These are phyloP conservation scores for Noctuana brunneofusca DNA, from an alignment of 2,888 invertebrate species.

Conservation along the genomic window DNA sequence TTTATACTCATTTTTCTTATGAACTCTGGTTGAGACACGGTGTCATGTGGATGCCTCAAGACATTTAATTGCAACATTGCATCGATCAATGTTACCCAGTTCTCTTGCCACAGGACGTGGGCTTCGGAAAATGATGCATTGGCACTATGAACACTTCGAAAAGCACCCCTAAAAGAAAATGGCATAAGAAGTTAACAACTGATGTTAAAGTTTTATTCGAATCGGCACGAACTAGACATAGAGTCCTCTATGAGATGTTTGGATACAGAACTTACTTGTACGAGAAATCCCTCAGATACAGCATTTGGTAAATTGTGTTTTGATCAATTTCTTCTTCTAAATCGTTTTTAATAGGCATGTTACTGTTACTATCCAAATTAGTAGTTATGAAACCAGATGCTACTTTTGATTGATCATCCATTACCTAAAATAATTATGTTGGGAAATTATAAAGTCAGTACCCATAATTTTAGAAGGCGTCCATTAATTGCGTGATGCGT, in stretches of 20 bases:
- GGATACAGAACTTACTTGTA: slow-evolving; percentile 47
- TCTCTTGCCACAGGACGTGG: slow-evolving; percentile 84
- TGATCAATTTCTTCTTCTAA: slow-evolving; percentile 36
- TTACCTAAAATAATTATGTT: slow-evolving; percentile 44
- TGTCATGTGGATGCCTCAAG: slow-evolving; percentile 81
- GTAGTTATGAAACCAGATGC: slow-evolving; percentile 47
- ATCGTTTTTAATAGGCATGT: slow-evolving; percentile 43
- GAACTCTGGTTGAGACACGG: slow-evolving; percentile 84
- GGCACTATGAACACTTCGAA: slow-evolving; percentile 49
- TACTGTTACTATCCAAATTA: neutral
- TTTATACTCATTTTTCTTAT: slow-evolving; percentile 52
- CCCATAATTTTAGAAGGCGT: neutral
- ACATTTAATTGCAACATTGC: slow-evolving; percentile 90
- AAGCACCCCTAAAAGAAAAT: slow-evolving; percentile 48
- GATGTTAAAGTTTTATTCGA: neutral
- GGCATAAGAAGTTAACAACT: neutral
- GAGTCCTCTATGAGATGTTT: too few relatives aligned
- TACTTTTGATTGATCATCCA: slow-evolving; percentile 47
- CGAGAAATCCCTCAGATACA: slow-evolving; percentile 48
- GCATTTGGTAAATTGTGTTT: slow-evolving; percentile 47
- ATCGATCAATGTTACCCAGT: slow-evolving; percentile 92
- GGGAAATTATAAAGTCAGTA: neutral
- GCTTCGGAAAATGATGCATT: slow-evolving; percentile 55
- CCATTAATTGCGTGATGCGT: neutral
- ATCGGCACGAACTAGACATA: too few relatives aligned